Conservation (phyloP, 2,797 vertebrate species). For the Pseudomugil tenellus region DNA sequence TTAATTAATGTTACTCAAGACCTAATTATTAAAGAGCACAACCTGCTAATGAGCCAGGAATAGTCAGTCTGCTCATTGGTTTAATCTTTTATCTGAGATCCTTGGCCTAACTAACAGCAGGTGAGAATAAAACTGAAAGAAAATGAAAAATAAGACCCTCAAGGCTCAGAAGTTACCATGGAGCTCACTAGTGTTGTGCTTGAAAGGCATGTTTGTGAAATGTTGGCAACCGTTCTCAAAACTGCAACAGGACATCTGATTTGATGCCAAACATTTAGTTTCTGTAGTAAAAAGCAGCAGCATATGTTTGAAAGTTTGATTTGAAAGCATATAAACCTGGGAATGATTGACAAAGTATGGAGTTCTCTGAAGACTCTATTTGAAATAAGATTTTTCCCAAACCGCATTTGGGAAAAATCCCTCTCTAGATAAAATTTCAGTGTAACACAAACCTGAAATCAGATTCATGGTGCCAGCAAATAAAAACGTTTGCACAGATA, state of each 20-base stretch:
- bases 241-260: not conserved
- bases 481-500: not conserved
- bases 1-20: conserved; percentile 5
- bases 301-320: not conserved
- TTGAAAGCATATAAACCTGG: not conserved
- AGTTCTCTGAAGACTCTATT: not conserved
- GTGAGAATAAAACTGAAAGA: not conserved
- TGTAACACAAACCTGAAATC: not conserved
- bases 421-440: not conserved
- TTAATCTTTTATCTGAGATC: not conserved
- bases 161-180: not conserved
- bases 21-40: conserved; percentile 1
- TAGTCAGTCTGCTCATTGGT: not conserved
- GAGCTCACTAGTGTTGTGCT: not conserved
- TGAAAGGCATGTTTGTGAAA: not conserved
- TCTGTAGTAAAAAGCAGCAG: not conserved
- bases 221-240: not conserved
- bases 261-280: not conserved
- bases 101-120: not conserved
- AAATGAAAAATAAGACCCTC: not conserved
- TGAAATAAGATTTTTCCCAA: not conserved
- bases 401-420: not conserved
- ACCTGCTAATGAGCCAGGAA: not conserved
- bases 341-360: not conserved
- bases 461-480: not conserved